Evolutionary conservation across 35 echinoderm and acorn worm species (phyloP).

Genomic region (Strongylocentrotus purpuratus): DNA sequence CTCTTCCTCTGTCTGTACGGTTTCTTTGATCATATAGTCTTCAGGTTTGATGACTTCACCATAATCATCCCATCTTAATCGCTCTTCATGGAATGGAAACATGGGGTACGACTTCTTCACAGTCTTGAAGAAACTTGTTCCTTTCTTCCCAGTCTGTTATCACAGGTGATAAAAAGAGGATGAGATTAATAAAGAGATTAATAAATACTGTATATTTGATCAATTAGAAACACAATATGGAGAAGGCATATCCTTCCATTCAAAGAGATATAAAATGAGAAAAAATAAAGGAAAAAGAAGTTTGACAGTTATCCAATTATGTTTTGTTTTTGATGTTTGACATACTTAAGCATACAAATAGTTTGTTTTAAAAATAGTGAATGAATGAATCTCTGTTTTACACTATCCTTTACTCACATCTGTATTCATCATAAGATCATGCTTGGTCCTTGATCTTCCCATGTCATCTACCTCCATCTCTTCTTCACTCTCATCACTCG

Average conservation of each 20-base stretch:
- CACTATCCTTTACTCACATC: slow-evolving; percentile 60
- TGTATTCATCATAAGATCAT: slow-evolving; percentile 93
- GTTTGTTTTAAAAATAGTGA: neutral
- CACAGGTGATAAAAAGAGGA: neutral
- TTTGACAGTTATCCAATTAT: neutral
- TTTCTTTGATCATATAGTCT: slow-evolving; percentile 83
- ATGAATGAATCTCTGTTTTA: neutral
- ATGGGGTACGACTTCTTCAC: slow-evolving; percentile 90
- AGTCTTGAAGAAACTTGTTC: slow-evolving; percentile 95
- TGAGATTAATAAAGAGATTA: too few species aligned
- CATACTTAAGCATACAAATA: neutral
- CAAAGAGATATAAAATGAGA: too few species aligned
- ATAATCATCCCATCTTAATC: slow-evolving; percentile 95
- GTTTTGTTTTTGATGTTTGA: neutral
- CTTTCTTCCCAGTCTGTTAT: slow-evolving; percentile 77
- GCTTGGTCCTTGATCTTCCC: slow-evolving; percentile 72
- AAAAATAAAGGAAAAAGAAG: too few species aligned
- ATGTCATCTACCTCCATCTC: slow-evolving; percentile 88
- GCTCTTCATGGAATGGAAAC: slow-evolving; percentile 95
- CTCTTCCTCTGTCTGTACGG: slow-evolving; percentile 70
- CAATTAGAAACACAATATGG: too few species aligned
- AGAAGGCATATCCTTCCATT: too few species aligned
- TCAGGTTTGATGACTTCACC: slow-evolving; percentile 93
- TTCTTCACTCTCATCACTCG: slow-evolving; percentile 94
- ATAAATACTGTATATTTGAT: too few species aligned